Percentiles rank a stretch among this genome's conserved stretches.
These are phyloP conservation scores for Otocyon megalotis DNA, from an alignment of 2,113 vertebrate genomes.

Conservation along the genomic window DNA sequence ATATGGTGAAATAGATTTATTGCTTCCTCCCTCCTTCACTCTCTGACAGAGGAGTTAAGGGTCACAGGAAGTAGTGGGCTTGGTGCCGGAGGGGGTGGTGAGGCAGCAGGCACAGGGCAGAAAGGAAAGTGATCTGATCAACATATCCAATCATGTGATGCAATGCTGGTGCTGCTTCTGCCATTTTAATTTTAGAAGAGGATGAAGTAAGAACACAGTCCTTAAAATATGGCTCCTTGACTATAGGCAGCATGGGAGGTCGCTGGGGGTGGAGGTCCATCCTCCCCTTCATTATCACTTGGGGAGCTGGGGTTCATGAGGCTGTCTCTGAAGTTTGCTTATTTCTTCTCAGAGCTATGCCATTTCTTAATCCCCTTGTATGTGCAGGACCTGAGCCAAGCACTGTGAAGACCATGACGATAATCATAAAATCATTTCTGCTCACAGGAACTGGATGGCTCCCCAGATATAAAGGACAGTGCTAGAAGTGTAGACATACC, in stretches of 20 bases:
- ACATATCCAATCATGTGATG: too few relatives aligned
- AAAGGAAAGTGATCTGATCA: neutral
- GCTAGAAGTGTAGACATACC: neutral
- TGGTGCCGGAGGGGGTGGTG: neutral
- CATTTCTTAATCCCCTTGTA: neutral
- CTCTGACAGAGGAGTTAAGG: neutral
- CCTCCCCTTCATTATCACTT: neutral
- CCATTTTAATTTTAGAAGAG: neutral
- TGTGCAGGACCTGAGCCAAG: neutral
- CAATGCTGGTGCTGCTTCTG: neutral
- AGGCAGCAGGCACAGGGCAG: neutral
- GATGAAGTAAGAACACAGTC: neutral
- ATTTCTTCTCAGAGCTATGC: neutral
- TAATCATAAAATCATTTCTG: neutral
- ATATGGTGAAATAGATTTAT: neutral
- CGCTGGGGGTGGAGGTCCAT: neutral
- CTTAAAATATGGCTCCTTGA: neutral
- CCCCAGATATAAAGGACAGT: neutral
- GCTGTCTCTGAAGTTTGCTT: neutral
- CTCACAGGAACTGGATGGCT: rapidly evolving
- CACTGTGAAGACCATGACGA: neutral
- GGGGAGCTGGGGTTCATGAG: neutral
- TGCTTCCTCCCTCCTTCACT: neutral
- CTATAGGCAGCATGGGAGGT: rapidly evolving
- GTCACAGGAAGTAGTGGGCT: neutral